Conservation (phyloP, 2,113 vertebrate species). For the Seriola rivoliana region DNA sequence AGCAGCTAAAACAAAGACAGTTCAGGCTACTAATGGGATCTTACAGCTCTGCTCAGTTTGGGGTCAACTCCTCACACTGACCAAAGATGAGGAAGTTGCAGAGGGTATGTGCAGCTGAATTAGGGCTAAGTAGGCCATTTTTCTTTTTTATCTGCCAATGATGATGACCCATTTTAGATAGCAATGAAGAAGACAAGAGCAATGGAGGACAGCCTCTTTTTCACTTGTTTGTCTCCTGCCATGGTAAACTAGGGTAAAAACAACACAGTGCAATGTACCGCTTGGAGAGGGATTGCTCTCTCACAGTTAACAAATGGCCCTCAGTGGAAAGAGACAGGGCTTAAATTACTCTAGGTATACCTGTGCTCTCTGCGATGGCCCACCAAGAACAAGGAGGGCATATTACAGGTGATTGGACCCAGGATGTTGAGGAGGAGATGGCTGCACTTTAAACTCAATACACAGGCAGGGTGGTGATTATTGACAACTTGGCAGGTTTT, state of each 20-base stretch:
- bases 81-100: conserved; percentile 27
- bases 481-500: conserved; percentile 50
- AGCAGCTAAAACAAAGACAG: conserved; percentile 35
- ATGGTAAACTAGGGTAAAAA: conserved; percentile 28
- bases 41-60: conserved; percentile 22
- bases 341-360: conserved; percentile 44
- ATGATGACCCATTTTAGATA: conserved; percentile 64
- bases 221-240: conserved; percentile 27
- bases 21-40: conserved; percentile 8
- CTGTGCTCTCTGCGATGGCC: conserved; percentile 17
- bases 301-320: conserved; percentile 37
- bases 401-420: conserved; percentile 36
- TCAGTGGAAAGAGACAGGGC: conserved; percentile 29
- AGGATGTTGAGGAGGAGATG: conserved; percentile 15
- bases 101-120: conserved; percentile 40
- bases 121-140: conserved; percentile 64
- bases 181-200: conserved; percentile 47
- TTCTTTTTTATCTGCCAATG: conserved; percentile 58
- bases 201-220: conserved; percentile 31
- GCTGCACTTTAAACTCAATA: conserved; percentile 34
- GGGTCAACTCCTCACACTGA: conserved; percentile 37
- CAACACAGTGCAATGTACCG: conserved; percentile 15
- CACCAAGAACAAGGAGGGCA: conserved; percentile 45
- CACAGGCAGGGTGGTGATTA: conserved; percentile 46
- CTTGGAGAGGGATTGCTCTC: conserved; percentile 29